Conservation (phyloP, 35 echinoderm and acorn worm species). For the Nesometra sesokonis region DNA sequence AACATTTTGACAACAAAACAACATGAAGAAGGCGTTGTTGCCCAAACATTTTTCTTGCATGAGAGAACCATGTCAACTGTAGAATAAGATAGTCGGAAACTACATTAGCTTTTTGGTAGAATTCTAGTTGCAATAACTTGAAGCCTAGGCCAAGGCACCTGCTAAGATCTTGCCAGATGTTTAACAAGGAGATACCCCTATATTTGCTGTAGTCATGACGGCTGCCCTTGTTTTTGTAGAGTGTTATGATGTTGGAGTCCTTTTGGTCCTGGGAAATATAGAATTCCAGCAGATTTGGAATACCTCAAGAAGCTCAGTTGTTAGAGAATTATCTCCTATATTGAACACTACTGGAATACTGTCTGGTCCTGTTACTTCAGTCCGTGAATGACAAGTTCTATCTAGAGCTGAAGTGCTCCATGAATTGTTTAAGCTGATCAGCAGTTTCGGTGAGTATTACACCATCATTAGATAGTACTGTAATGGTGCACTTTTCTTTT, state of each 20-base stretch:
- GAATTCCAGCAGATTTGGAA: background rate
- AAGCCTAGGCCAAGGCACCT: background rate
- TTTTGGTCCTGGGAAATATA: background rate
- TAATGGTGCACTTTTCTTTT: too few species aligned
- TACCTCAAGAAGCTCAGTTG: background rate
- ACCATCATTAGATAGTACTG: too few species aligned
- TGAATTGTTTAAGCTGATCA: too few species aligned
- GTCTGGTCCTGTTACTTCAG: slow-evolving; percentile 4
- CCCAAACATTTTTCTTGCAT: background rate
- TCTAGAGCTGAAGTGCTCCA: too few species aligned
- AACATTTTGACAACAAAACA: background rate
- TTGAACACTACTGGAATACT: slow-evolving; percentile 10
- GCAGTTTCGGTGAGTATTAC: too few species aligned
- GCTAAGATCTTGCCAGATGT: background rate
- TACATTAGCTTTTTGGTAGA: background rate
- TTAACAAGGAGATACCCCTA: background rate
- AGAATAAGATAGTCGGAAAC: background rate
- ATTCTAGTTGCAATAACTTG: background rate
- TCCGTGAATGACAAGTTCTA: too few species aligned
- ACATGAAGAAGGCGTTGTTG: background rate
- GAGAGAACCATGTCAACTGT: too few species aligned
- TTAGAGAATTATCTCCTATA: background rate
- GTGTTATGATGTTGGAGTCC: background rate
- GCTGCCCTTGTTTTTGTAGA: slow-evolving; percentile 22
- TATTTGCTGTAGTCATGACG: background rate